These are phyloP conservation scores for Encarsia formosa DNA, from an alignment of 2,888 invertebrate species.

Conservation along the genomic window DNA sequence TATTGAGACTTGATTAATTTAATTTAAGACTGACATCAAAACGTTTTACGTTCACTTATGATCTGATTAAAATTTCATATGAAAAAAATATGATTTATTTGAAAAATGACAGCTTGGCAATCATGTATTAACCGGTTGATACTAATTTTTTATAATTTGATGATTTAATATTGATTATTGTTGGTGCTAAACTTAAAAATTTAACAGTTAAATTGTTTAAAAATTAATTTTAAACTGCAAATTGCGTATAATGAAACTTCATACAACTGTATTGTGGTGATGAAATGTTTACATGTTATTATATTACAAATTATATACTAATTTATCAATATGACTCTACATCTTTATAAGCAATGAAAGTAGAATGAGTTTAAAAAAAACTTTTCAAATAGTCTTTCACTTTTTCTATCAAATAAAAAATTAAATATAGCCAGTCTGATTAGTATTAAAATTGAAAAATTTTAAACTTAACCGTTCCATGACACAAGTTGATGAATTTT, in stretches of 20 bases:
- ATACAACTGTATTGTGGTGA: too few relatives aligned
- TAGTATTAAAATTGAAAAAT: slow-evolving; percentile 3
- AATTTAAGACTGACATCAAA: slow-evolving; percentile 20
- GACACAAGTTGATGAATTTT: slow-evolving; percentile 24
- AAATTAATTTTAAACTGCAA: slow-evolving; percentile 1
- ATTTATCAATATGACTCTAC: too few relatives aligned
- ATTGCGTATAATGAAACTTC: too few relatives aligned
- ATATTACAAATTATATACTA: too few relatives aligned
- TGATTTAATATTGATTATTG: slow-evolving; percentile 3
- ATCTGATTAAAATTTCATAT: slow-evolving; percentile 15
- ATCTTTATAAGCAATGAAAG: too few relatives aligned
- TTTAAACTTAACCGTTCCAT: slow-evolving; percentile 33
- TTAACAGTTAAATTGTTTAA: background rate
- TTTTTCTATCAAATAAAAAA: too few relatives aligned
- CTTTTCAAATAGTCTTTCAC: too few relatives aligned
- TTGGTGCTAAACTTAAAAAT: slow-evolving; percentile 18
- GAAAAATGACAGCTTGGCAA: slow-evolving; percentile 1
- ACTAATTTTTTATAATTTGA: slow-evolving; percentile 2
- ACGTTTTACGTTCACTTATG: slow-evolving; percentile 9
- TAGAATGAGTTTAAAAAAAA: too few relatives aligned
- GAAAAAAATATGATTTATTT: background rate
- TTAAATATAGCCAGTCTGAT: slow-evolving; percentile 11
- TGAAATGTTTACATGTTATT: too few relatives aligned
- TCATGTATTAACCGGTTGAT: background rate
- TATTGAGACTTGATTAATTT: slow-evolving; percentile 16